Conservation (phyloP, 2,797 vertebrate genomes). For the Lacerta bilineata region DNA sequence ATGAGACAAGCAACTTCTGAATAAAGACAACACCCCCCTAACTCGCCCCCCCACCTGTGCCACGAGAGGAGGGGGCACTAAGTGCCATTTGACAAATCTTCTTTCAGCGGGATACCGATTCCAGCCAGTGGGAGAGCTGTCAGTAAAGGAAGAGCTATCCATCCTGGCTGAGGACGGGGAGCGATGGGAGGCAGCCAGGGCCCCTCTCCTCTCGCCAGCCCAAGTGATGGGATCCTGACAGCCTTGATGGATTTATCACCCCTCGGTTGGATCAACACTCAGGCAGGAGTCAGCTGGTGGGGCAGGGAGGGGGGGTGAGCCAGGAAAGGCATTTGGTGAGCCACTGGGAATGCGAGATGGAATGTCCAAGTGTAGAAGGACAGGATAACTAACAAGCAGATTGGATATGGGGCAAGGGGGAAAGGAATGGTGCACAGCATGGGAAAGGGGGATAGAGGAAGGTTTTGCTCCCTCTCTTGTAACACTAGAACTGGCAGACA, state of each 20-base stretch:
- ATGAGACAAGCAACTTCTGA: background rate
- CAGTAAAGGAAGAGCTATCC: conserved; percentile 50
- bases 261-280: conserved; percentile 49
- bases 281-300: conserved; percentile 13
- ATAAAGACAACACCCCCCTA: conserved; percentile 6
- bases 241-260: conserved; percentile 62
- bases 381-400: background rate
- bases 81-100: conserved; percentile 28
- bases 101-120: conserved; percentile 35
- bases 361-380: background rate
- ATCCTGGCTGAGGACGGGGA: conserved; percentile 53
- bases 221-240: conserved; percentile 65
- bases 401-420: background rate
- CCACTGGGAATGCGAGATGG: conserved; percentile 11
- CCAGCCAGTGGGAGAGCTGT: conserved; percentile 57
- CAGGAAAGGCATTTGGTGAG: background rate
- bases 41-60: background rate
- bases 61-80: background rate
- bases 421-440: background rate
- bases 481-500: too few species aligned
- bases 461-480: too few species aligned
- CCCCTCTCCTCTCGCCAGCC: conserved; percentile 53
- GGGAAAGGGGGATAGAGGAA: too few species aligned
- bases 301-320: too few species aligned
- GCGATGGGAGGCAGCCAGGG: conserved; percentile 32